A percentile compares a stretch with the other conserved stretches of the same genome.
These are phyloP conservation scores for Circaetus cinerascens DNA, from an alignment of 2,113 vertebrate genomes.

Conservation along the genomic window DNA sequence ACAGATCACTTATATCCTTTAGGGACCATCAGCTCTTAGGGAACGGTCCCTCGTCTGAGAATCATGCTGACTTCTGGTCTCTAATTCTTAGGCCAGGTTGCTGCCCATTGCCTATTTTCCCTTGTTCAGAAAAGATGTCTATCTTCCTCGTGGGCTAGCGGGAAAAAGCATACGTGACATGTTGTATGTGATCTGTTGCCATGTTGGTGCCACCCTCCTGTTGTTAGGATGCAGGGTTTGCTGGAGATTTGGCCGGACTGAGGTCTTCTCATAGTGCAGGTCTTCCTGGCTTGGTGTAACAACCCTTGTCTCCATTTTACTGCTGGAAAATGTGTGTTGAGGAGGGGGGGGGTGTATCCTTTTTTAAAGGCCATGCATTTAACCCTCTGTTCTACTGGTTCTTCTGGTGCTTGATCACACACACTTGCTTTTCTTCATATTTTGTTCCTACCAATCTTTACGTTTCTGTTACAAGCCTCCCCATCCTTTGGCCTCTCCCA, in stretches of 20 bases:
- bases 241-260: fast-evolving
- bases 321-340: not conserved
- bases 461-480: not conserved
- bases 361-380: not conserved
- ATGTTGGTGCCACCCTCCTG: fast-evolving
- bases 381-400: not conserved
- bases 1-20: not conserved
- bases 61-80: not conserved
- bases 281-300: not conserved
- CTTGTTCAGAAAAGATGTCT: not conserved
- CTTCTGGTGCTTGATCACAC: not conserved
- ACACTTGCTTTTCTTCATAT: not conserved
- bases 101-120: not conserved
- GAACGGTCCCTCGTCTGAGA: not conserved
- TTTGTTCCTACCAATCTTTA: not conserved
- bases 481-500: not conserved
- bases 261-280: not conserved
- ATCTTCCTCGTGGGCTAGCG: not conserved
- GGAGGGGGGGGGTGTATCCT: fast-evolving
- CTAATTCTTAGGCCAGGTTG: not conserved
- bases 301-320: not conserved
- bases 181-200: not conserved
- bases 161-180: not conserved
- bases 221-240: not conserved
- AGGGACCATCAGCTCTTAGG: not conserved